Base-by-base conservation (phyloP, 1,140 invertebrate genomes). In the Zaprionus capensis region DNA sequence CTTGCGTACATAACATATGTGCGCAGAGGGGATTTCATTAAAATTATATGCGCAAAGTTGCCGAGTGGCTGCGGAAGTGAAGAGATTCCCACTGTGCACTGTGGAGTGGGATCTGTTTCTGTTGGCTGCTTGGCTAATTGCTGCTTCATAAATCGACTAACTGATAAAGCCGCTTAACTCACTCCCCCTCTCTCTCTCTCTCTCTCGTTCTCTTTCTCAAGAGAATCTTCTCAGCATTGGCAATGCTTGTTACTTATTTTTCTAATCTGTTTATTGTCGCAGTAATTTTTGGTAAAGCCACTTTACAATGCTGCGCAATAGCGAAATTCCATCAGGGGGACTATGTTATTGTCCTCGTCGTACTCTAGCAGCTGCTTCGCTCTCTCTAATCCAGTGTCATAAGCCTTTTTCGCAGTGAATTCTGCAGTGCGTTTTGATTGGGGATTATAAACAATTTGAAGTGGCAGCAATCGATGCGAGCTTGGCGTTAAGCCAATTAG, bases 211-310 rank as follows among this genome's bases (percentile, higher is more conserved):
- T 38, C 36, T 38, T 15, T 20, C n/a, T 41, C 34, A 28, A 11
- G 36, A 38, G 36, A 38, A 38, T 0, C 41, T 11, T 1, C 7
- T 7, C 15, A n/a, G 17, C 20, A 62, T 71, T 22, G 41, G 5
- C 17, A 9, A 17, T 17, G 20, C 20, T 14, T 51, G 11, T 51
- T 22, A 17, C n/a, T 51, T 22, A 26, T 14, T 24, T 24, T 51
- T 72, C 14, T 44, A 76, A 66, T 66, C 62, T 61, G 59, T 72
- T 76, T 71, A 72, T 66, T 71, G n/a, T 46, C n/a, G 41, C 41
- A 46, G n/a, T 2, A 46, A 46, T 46, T 46, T 62, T 77, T 73
- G 76, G 81, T 68, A 83, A 87, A 87, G 84, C 84, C 57, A 71
- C 77, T 87, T 88, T 74, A 84, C 67, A 88, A 70, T 71, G 71